phyloP scores from a whole-genome alignment of 2,888 invertebrate species.

The Elegia similella region DNA sequence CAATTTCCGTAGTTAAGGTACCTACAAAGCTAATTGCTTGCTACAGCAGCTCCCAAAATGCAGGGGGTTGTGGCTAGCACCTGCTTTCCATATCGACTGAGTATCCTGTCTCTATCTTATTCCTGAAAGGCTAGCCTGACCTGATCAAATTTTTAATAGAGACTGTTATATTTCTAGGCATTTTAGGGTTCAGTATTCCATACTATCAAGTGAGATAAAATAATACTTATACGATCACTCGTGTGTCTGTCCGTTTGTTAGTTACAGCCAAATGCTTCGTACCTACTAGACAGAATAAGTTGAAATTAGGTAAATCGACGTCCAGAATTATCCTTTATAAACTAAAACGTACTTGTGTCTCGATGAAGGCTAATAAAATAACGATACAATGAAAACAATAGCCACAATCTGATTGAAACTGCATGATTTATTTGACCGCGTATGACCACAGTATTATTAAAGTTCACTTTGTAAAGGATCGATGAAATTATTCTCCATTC shows the following conservation, averaged over 20 bases:
- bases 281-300: no score
- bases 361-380: background rate
- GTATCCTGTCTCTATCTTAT: background rate
- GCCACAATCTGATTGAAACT: background rate
- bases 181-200: no score
- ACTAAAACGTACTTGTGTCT: background rate
- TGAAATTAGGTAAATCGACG: no score
- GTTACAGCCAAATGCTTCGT: no score
- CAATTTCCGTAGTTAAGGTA: background rate
- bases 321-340: no score
- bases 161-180: no score
- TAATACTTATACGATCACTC: no score
- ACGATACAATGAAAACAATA: background rate
- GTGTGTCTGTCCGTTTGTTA: no score
- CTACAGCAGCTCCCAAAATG: background rate
- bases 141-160: no score
- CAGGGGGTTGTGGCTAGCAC: background rate
- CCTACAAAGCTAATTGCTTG: slow-evolving; percentile 3
- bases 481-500: background rate
- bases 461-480: background rate
- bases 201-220: no score
- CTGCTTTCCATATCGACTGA: background rate
- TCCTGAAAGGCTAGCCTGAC: no score
- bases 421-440: background rate
- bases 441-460: background rate